These are phyloP conservation scores for Amblyraja radiata DNA, from an alignment of 2,797 vertebrate species.

Conservation along the genomic window DNA sequence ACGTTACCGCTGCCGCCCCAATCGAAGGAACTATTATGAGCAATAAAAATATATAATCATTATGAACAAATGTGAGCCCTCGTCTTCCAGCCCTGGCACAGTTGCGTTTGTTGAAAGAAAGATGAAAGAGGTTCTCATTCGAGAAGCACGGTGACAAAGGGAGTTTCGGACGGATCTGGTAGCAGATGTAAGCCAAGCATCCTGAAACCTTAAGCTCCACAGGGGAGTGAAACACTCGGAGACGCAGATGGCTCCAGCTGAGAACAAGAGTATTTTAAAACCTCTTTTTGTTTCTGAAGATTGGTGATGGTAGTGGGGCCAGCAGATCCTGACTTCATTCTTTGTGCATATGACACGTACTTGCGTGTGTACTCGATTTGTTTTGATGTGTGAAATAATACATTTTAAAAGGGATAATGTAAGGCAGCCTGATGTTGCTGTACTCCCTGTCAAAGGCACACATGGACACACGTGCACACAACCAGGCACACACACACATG, in stretches of 20 bases:
- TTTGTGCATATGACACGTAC: neutral
- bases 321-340: neutral
- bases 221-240: neutral
- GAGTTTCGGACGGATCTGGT: neutral
- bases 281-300: neutral
- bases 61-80: too few species aligned
- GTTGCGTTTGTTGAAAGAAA: neutral
- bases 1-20: too few species aligned
- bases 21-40: too few species aligned
- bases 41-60: too few species aligned
- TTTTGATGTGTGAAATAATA: neutral
- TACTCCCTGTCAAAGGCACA: neutral
- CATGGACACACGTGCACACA: neutral
- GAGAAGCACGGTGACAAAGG: neutral
- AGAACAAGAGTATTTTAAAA: neutral
- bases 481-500: too few species aligned
- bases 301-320: neutral
- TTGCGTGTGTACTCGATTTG: neutral
- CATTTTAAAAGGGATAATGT: neutral
- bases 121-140: neutral
- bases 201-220: neutral
- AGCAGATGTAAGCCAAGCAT: neutral
- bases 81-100: too few species aligned
- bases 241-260: neutral
- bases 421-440: neutral